These are phyloP conservation scores for Zaprionus inermis DNA, from an alignment of 1,140 invertebrate species.

Conservation along the genomic window DNA sequence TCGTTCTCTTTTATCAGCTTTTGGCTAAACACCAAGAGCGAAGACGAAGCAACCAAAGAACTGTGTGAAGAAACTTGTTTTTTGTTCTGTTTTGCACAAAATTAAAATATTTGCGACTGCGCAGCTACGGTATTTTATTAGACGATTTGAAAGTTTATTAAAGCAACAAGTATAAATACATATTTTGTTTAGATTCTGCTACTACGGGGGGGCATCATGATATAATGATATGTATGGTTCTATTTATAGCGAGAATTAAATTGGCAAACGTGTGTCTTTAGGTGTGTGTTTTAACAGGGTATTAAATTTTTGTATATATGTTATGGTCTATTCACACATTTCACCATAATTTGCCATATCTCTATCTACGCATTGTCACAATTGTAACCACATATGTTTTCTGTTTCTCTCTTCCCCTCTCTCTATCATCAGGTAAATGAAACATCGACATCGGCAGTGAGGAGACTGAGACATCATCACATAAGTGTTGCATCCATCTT, in stretches of 20 bases:
- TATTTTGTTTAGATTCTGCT: slow-evolving; percentile 17
- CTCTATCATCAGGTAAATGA: slow-evolving; percentile 61
- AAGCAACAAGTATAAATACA: slow-evolving; percentile 16
- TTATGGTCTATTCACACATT: not conserved
- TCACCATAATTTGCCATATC: not conserved
- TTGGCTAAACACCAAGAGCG: slow-evolving; percentile 52
- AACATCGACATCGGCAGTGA: slow-evolving; percentile 18
- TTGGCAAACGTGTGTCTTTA: not conserved
- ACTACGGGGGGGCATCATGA: not conserved
- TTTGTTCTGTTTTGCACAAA: not conserved
- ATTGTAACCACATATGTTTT: slow-evolving; percentile 8
- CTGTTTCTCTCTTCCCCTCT: slow-evolving; percentile 27
- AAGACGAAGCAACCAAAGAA: slow-evolving; percentile 33
- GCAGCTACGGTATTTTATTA: slow-evolving; percentile 30
- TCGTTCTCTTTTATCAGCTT: slow-evolving; percentile 36
- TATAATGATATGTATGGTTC: not conserved
- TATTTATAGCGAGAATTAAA: slow-evolving; percentile 28
- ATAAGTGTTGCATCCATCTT: slow-evolving; percentile 53
- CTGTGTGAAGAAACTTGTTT: slow-evolving; percentile 14
- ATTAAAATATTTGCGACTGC: slow-evolving; percentile 10
- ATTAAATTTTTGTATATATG: not conserved
- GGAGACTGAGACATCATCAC: slow-evolving; percentile 39
- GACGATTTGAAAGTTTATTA: slow-evolving; percentile 43
- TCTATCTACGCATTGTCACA: not conserved
- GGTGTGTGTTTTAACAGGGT: not conserved